These are phyloP conservation scores for Aurelia sp. DNA, from an alignment of 30 jellyfish, hydroid and myxozoan species.

Conservation along the genomic window DNA sequence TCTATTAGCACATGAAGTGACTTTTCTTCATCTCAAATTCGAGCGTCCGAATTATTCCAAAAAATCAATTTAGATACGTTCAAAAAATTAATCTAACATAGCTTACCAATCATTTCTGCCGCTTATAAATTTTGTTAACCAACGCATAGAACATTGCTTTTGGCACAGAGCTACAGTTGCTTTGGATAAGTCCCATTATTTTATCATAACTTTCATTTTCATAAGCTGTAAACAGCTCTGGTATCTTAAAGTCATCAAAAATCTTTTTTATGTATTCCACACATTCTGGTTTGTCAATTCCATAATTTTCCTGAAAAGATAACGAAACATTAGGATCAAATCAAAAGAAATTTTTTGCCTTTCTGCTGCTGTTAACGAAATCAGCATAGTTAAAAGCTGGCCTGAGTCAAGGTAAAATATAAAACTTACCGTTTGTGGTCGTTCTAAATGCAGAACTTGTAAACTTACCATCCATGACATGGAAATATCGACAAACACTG, in stretches of 20 bases:
- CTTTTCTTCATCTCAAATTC: too few species aligned
- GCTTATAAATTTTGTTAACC: conserved; percentile 64
- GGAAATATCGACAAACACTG: too few species aligned
- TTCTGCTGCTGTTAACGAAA: too few species aligned
- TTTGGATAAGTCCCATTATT: conserved; percentile 49
- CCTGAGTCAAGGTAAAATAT: too few species aligned
- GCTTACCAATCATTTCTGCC: conserved; percentile 34
- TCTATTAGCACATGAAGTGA: too few species aligned
- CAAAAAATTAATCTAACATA: background rate
- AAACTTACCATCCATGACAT: too few species aligned
- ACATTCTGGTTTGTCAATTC: conserved; percentile 61
- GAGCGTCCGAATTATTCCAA: too few species aligned
- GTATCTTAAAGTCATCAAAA: conserved; percentile 52
- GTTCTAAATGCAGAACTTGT: too few species aligned
- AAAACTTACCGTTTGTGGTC: too few species aligned
- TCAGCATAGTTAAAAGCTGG: too few species aligned
- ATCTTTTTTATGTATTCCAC: conserved; percentile 61
- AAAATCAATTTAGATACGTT: background rate
- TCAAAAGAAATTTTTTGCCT: too few species aligned
- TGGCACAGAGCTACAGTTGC: conserved; percentile 57
- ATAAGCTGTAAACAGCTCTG: conserved; percentile 46
- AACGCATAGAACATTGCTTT: conserved; percentile 71
- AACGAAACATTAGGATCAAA: background rate
- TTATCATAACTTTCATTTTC: conserved; percentile 68
- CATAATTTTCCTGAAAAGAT: conserved; percentile 69